Evolutionary conservation across 37 sponge, comb jelly and placozoan species (phyloP).

Genomic region (Mnemiopsis leidyi): DNA sequence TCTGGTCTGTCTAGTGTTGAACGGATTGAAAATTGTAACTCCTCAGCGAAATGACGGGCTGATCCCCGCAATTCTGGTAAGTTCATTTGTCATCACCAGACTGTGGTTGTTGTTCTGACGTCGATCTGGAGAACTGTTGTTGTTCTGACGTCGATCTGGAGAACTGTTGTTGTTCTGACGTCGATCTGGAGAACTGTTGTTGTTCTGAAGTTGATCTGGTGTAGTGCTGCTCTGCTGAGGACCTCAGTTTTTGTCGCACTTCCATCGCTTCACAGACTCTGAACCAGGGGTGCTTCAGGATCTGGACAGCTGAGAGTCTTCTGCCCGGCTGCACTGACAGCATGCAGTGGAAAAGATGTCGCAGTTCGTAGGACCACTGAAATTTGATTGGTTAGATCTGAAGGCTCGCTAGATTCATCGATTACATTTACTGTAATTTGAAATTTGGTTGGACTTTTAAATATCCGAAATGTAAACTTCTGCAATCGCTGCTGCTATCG

Average conservation of each 20-base stretch:
- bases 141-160: background rate
- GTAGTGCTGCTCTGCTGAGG: background rate
- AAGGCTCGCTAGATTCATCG: too few species aligned
- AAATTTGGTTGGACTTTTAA: too few species aligned
- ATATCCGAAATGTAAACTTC: too few species aligned
- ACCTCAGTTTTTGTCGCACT: background rate
- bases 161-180: background rate
- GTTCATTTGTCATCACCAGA: background rate
- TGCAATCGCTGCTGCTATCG: too few species aligned
- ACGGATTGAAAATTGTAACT: background rate
- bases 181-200: background rate
- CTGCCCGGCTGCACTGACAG: background rate
- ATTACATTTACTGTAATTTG: too few species aligned
- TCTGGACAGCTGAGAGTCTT: background rate
- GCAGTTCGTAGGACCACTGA: conserved; percentile 43
- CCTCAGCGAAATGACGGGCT: background rate
- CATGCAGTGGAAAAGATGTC: conserved; percentile 5
- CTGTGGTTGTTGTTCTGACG: background rate
- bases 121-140: background rate
- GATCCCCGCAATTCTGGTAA: background rate
- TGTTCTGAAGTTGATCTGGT: background rate
- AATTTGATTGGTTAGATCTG: background rate
- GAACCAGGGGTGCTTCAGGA: conserved; percentile 28
- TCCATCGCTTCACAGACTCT: background rate
- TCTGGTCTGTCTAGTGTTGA: too few species aligned